Conservation (phyloP, 2,888 invertebrate species). For the Chloroclysta siterata region DNA sequence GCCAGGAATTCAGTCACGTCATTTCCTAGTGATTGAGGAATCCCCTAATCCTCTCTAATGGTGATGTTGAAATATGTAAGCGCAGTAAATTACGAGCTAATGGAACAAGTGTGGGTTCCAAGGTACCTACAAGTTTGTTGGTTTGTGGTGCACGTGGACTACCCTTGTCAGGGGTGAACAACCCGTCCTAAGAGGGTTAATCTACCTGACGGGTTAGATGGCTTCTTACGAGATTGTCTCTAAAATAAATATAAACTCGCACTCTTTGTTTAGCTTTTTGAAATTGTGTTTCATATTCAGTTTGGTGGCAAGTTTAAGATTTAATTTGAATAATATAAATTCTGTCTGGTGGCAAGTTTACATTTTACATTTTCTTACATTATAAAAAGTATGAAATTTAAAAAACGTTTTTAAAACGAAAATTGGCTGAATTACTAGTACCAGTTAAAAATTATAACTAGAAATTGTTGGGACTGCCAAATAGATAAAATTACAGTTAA, state of each 20-base stretch:
- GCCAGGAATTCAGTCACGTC: conserved; percentile 59
- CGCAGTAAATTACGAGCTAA: conserved; percentile 67
- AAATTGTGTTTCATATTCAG: background rate
- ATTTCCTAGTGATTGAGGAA: conserved; percentile 71
- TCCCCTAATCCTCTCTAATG: conserved; percentile 77
- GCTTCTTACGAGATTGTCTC: conserved; percentile 12
- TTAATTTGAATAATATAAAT: too few relatives aligned
- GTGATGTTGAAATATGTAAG: conserved; percentile 67
- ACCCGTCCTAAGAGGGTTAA: conserved; percentile 56
- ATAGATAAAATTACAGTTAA: too few relatives aligned
- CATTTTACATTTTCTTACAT: too few relatives aligned
- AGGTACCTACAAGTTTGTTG: conserved; percentile 6
- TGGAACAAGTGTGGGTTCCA: conserved; percentile 64
- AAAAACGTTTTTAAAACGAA: background rate
- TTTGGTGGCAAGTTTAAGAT: background rate
- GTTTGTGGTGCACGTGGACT: conserved; percentile 53
- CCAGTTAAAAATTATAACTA: too few relatives aligned
- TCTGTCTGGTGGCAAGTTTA: background rate
- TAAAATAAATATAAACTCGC: background rate
- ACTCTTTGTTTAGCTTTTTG: background rate
- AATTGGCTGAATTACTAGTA: background rate
- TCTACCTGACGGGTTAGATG: conserved; percentile 48
- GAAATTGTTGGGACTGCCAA: too few relatives aligned
- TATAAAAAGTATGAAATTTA: too few relatives aligned
- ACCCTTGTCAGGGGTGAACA: conserved; percentile 68